Conservation (phyloP, 1,140 invertebrate species). For the Aphelinus atriplicis region DNA sequence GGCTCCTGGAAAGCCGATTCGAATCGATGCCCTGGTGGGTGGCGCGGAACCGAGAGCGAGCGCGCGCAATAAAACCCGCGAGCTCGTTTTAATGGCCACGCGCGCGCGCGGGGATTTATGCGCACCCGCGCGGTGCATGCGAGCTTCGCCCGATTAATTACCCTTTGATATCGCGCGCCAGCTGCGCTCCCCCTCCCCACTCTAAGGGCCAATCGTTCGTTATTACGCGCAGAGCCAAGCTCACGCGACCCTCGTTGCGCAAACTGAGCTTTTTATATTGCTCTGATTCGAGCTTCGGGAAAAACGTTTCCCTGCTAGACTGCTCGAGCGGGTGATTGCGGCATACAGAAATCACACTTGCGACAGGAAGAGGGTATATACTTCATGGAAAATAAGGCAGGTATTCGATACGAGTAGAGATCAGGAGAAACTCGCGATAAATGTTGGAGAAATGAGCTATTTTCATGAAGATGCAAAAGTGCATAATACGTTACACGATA, state of each 20-base stretch:
- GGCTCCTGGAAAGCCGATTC: conserved; percentile 19
- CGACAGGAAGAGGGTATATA: not conserved
- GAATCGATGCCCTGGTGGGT: conserved; percentile 21
- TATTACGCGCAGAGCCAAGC: conserved; percentile 4
- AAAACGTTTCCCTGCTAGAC: too few relatives aligned
- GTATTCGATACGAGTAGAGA: too few relatives aligned
- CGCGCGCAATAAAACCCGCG: conserved; percentile 32
- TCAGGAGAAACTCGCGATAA: too few relatives aligned
- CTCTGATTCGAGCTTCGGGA: too few relatives aligned
- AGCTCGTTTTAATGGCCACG: conserved; percentile 35
- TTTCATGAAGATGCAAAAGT: too few relatives aligned
- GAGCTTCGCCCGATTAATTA: conserved; percentile 36
- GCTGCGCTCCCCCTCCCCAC: not conserved
- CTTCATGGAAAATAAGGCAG: too few relatives aligned
- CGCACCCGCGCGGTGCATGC: conserved; percentile 14
- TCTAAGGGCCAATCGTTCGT: conserved; percentile 2
- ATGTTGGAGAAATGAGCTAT: too few relatives aligned
- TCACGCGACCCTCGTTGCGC: conserved; percentile 9
- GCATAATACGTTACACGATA: too few relatives aligned
- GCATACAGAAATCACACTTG: not conserved
- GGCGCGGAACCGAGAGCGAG: not conserved
- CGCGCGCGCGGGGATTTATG: not conserved
- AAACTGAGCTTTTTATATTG: too few relatives aligned
- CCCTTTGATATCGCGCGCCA: conserved; percentile 36
- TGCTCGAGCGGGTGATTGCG: too few relatives aligned